A percentile compares a stretch with the other conserved stretches of the same genome.
phyloP scores from a whole-genome alignment of 2,113 vertebrate genomes.

The Marmota flaviventris region DNA sequence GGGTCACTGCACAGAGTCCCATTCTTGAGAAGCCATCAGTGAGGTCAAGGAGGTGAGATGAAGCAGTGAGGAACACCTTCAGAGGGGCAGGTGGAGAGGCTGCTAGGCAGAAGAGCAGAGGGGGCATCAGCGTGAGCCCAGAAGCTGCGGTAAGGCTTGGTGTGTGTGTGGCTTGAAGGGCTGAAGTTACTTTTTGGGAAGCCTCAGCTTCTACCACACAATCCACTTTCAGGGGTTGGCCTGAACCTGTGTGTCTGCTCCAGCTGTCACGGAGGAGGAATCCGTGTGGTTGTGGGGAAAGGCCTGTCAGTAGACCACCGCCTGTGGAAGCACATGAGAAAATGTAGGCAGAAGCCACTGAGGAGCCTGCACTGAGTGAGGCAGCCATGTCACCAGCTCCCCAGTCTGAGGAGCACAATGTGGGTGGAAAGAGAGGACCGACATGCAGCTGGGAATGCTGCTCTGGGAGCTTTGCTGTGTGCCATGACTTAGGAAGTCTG shows the following conservation, averaged over 20 bases:
- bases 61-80: background rate
- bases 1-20: background rate
- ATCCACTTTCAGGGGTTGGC: background rate
- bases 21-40: background rate
- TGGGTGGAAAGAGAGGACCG: too few species aligned
- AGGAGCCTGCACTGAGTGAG: background rate
- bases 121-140: background rate
- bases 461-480: background rate
- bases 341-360: background rate
- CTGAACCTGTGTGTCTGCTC: background rate
- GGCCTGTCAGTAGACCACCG: background rate
- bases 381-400: background rate
- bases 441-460: fast-evolving
- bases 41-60: background rate
- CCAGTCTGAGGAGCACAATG: background rate
- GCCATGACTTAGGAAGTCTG: background rate
- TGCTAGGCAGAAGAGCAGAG: background rate
- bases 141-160: background rate
- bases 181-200: background rate
- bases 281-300: background rate
- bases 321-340: background rate
- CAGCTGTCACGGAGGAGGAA: background rate
- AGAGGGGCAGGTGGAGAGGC: background rate
- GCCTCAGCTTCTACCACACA: background rate
- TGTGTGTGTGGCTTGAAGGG: background rate